These are phyloP conservation scores for Chloropsis hardwickii DNA, from an alignment of 2,113 vertebrate species.

Conservation along the genomic window DNA sequence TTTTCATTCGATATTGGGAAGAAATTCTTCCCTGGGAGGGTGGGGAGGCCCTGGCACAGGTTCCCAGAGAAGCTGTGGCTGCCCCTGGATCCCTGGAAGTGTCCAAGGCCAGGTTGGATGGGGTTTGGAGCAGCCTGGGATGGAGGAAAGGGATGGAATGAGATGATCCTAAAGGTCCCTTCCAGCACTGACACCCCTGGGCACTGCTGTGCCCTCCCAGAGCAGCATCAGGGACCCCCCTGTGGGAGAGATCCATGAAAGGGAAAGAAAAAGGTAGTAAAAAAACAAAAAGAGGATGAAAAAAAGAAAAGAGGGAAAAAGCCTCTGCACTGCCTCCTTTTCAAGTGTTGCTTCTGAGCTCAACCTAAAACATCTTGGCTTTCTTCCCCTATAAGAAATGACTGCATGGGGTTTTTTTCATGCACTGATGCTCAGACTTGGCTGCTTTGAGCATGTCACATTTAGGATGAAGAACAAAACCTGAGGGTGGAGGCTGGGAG, in stretches of 20 bases:
- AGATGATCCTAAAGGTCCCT: neutral
- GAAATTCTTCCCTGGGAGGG: neutral
- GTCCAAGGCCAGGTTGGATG: rapidly evolving
- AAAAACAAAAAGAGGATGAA: neutral
- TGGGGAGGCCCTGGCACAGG: rapidly evolving
- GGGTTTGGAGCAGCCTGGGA: neutral
- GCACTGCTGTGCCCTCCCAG: rapidly evolving
- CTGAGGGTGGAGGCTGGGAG: neutral
- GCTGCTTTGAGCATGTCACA: neutral
- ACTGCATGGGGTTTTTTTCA: neutral
- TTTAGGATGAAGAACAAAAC: neutral
- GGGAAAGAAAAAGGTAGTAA: neutral
- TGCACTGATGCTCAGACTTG: neutral
- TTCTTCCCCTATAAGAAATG: neutral
- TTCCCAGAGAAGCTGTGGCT: neutral
- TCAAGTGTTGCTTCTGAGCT: neutral
- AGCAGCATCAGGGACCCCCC: rapidly evolving
- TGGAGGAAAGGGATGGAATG: neutral
- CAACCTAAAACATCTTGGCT: neutral
- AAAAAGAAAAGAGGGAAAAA: neutral
- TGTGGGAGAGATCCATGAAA: neutral
- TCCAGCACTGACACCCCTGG: neutral
- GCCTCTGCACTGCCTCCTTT: neutral
- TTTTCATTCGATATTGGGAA: rapidly evolving
- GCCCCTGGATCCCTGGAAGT: neutral